Evolutionary conservation across 2,888 invertebrate genomes (phyloP), one percentile per base, ranked within the genome.

Genomic region (Luffia ferchaultella): DNA sequence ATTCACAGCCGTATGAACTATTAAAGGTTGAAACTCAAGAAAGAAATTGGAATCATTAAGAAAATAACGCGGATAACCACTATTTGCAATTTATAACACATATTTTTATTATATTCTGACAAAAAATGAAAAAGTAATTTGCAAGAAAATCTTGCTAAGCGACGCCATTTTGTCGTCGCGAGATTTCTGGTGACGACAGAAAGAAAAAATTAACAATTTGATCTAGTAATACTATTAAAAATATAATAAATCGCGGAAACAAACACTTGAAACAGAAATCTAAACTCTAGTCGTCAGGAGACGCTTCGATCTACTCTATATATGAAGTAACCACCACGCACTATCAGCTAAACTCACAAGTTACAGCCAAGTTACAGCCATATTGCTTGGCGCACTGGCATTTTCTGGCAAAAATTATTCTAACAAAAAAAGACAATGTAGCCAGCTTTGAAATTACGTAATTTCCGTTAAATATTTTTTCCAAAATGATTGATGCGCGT

Each of bases 101-200:
- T 66, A 68, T 68, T 65, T 68, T 66, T 68, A 69, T 54, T 63
- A 60, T 62, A 72, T 64, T 61, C 57, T 60, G 62, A 67, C 67
- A 66, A 72, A 75, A 72, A 66, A 62, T 62, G 67, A 74, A 76
- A 78, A 76, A 73, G 70, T 66, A 71, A 69, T 77, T 80, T 76
- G 76, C 74, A 68, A 71, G 67, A 77, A 82, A 77, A 77, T 74
- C 79, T 80, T 73, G 79, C 74, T 74, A 77, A 75, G 80, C 73
- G 85, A 84, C 85, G 85, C 85, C 85, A 85, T 85, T 83, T 85
- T 85, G 85, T 85, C 78, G 79, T 77, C 76, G 76, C 77, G 65
- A 73, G 78, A 79, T 73, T 78, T 72, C 71, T 83, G 83, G 74
- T 83, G 83, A 83, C 83, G 83, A 80, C 68, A 74, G 70, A 78